Percentiles rank a stretch among this genome's conserved stretches.
These are phyloP conservation scores for Temnothorax curvispinosus DNA, from an alignment of 1,140 invertebrate genomes.

Conservation along the genomic window DNA sequence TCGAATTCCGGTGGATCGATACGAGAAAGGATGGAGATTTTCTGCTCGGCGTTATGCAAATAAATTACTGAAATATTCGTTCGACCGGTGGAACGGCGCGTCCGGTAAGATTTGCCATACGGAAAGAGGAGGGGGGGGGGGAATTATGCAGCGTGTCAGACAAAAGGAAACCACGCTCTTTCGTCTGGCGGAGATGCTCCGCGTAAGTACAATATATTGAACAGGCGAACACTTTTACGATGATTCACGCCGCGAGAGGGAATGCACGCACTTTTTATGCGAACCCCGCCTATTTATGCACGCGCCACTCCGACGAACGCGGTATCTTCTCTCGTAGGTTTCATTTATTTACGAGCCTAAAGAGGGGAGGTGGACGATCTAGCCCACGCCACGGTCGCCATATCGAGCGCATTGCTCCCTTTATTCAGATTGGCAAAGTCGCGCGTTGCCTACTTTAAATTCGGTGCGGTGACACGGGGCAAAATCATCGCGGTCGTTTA, in stretches of 20 bases:
- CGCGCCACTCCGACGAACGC: constrained; percentile 24
- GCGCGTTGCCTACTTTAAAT: constrained; percentile 53
- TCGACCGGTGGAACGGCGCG: not conserved
- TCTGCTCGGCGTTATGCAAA: not conserved
- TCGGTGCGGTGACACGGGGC: constrained; percentile 32
- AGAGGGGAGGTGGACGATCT: constrained; percentile 19
- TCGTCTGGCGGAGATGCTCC: not conserved
- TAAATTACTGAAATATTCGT: not conserved
- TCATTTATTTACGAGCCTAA: constrained; percentile 72
- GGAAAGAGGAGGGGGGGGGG: not conserved
- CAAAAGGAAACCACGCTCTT: constrained; percentile 37
- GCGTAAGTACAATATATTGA: constrained; percentile 53
- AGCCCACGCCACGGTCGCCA: constrained; percentile 69
- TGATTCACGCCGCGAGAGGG: constrained; percentile 50
- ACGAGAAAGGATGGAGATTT: constrained; percentile 1
- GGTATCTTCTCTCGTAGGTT: constrained; percentile 71
- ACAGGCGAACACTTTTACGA: constrained; percentile 59
- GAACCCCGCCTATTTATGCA: constrained; percentile 56
- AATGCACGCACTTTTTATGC: constrained; percentile 44
- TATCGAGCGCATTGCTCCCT: constrained; percentile 57
- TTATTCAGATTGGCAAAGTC: constrained; percentile 57
- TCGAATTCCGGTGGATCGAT: not conserved
- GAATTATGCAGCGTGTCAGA: constrained; percentile 30
- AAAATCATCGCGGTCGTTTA: constrained; percentile 52
- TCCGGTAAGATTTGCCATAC: not conserved